These are phyloP conservation scores for Autographa gamma DNA, from an alignment of 2,888 invertebrate species.

Conservation along the genomic window DNA sequence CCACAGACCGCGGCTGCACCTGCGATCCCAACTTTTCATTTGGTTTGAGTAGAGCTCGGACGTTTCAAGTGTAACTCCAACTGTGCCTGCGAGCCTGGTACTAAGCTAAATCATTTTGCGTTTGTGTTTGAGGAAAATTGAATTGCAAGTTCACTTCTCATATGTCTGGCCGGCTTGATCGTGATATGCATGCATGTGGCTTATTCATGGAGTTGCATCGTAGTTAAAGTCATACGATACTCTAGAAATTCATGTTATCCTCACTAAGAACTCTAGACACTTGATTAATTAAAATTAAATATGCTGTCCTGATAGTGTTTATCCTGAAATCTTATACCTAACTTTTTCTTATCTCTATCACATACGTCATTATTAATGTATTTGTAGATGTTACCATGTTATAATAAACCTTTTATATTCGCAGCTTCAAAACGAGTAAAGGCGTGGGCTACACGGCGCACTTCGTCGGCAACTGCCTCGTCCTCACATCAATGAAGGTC, in stretches of 20 bases:
- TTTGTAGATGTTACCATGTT: neutral
- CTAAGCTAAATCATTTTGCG: constrained; percentile 61
- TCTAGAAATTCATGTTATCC: neutral
- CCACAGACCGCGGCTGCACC: constrained; percentile 50
- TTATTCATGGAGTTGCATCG: neutral
- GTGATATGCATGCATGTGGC: constrained; percentile 12
- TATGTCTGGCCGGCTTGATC: constrained; percentile 26
- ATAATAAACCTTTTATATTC: constrained; percentile 29
- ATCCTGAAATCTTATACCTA: too few species aligned
- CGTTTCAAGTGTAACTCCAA: constrained; percentile 62
- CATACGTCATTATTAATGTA: too few species aligned
- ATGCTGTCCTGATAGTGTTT: too few species aligned
- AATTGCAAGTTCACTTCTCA: constrained; percentile 52
- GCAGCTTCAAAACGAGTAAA: constrained; percentile 99
- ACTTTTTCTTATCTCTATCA: neutral
- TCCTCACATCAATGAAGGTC: constrained; percentile 99
- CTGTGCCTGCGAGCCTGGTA: constrained; percentile 66
- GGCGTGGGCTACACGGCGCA: constrained; percentile 99
- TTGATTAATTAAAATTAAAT: neutral
- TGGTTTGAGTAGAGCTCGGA: constrained; percentile 62
- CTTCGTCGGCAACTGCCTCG: constrained; percentile 99
- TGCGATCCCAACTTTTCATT: constrained; percentile 67
- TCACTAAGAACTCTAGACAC: neutral
- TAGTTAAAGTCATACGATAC: neutral
- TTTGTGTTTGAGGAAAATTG: constrained; percentile 62